Conservation (phyloP, 2,797 vertebrate genomes). For the Tragopan temminckii region DNA sequence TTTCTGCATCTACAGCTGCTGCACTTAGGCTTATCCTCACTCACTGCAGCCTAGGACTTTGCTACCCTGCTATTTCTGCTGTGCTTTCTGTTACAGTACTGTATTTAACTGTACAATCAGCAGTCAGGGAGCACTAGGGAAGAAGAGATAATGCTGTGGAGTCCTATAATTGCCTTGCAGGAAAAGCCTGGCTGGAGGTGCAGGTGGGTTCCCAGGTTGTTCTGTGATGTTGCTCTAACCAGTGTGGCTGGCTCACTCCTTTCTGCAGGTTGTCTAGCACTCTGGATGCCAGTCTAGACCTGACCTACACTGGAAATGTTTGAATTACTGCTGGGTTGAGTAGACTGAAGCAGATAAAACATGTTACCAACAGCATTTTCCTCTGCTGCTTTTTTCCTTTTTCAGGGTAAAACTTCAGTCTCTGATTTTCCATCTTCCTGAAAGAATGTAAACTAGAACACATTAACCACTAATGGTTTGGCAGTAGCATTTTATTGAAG, state of each 20-base stretch:
- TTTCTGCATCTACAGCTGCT: too few relatives aligned
- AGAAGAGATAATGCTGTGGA: not conserved
- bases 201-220: not conserved
- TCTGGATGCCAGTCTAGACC: not conserved
- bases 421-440: not conserved
- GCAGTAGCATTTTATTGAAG: not conserved
- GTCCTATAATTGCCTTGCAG: not conserved
- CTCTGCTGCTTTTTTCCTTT: not conserved
- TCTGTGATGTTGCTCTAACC: not conserved
- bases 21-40: too few relatives aligned
- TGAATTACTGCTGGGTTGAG: not conserved
- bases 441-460: not conserved
- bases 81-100: too few relatives aligned
- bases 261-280: not conserved
- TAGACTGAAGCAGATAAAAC: not conserved
- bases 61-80: too few relatives aligned
- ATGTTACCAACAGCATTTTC: not conserved
- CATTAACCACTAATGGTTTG: not conserved
- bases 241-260: accelerated
- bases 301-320: not conserved
- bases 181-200: not conserved
- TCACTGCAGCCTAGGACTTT: too few relatives aligned
- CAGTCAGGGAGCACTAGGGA: not conserved
- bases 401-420: not conserved
- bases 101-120: not conserved